Evolutionary conservation across 1,140 invertebrate species (phyloP), one percentile per base, ranked within the genome.

Genomic region (Aphelenchoides fujianensis): DNA sequence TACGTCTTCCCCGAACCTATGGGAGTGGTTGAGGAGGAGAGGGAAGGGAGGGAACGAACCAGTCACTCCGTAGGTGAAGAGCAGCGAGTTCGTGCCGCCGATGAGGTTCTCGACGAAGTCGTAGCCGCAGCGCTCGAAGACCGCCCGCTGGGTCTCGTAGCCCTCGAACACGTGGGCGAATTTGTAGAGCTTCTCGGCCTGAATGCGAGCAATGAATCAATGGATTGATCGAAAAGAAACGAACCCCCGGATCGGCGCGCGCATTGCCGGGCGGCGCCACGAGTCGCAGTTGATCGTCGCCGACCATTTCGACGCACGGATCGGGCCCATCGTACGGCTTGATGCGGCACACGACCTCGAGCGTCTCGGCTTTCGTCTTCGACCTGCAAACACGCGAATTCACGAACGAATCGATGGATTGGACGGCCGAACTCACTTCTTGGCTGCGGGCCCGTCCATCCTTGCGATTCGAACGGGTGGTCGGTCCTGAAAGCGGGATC

Each of bases 101-200:
- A 89, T 67, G 0, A 89, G 80, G 77, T 89, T 87, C 69, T 92
- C 89, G 0, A 98, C 90, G 1, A 98, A 85, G 0, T 94, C 94
- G 54, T 91, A 86, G 0, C 92, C 92, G n/a, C 94, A 90, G 68
- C 88, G 86, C 53, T 91, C 89, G 85, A 95, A 97, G 9, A 97
- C 87, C 68, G 92, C 90, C 82, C 91, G 90, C 84, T 98, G 96
- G 0, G 88, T 85, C 0, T 86, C 77, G 36, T 89, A 88, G 1
- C 90, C 89, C 75, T 90, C 90, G 88, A 98, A 98, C 1, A 98
- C 91, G 83, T 90, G 88, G 79, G 90, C 82, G 75, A 89, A 90
- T 30, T 85, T 86, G 66, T 74, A 80, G 2, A 80, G n/a, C 23
- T 59, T 73, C 30, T 82, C 77, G 28, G 54, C 36, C 79, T 80